Evolutionary conservation across 2,797 vertebrate species (phyloP), one percentile per base, ranked within the genome.

Genomic region (Coregonus ussuriensis): DNA sequence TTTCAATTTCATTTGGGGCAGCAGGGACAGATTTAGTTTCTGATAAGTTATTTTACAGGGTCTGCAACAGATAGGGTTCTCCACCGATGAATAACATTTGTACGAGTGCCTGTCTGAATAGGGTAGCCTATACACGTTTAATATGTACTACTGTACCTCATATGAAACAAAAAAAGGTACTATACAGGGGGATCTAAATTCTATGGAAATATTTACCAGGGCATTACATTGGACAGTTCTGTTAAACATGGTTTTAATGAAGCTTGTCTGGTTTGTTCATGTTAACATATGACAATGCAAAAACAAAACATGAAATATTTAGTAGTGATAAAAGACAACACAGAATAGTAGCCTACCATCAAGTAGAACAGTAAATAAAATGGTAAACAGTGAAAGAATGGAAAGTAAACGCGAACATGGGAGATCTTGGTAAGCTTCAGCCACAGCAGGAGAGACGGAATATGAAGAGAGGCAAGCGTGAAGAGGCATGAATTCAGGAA

Each of bases 1-100:
- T 79, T 85, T 79, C 86, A 62, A 78, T 86, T 86, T 85, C 63
- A 68, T 81, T 81, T 74, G 62, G 71, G 75, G 67, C 7, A 79
- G 72, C 52, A 33, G 63, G 66, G 68, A 76, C 77, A 66, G 71
- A 56, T 62, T 33, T 56, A 65, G 80, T 81, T 82, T 6, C 25
- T 52, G 74, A 2, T 25, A 77, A 80, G 74, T 78, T 80, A 80
- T 72, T 47, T 68, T 72, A 51, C 67, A 33, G 16, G 81, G 77
- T 59, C 71, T 68, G 72, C 54, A 33, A 73, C 51, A 84, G 84
- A 87, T 82, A 56, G 78, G 80, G 73, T 74, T 82, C 69, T 82
- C 78, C 47, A 73, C 75, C 77, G 79, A 81, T 53, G 31, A 56
- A 82, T 82, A 72, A 83, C 81, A 72, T 37, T 16, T 1, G 71